Evolutionary conservation across 2,888 invertebrate genomes (phyloP), one percentile per base, ranked within the genome.

Genomic region (Ypsolopha scabrella): DNA sequence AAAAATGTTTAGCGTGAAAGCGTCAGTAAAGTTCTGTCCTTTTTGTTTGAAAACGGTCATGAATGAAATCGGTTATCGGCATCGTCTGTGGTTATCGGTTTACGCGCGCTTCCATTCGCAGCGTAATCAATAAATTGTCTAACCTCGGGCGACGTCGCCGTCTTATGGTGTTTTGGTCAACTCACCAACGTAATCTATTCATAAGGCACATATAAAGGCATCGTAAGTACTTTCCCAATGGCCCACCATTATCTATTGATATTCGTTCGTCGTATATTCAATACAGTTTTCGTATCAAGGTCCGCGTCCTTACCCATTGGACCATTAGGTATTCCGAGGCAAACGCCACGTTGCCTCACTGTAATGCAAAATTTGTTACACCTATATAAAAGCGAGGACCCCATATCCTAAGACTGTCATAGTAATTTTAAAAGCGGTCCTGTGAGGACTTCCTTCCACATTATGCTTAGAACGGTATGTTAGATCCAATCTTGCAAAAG

Each of bases 281-380:
- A 78, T 80, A 79, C 81, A 80, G 75, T 78, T 85, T 86, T 85
- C 76, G 79, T 79, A 82, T 78, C 81, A 83, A 85, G 81, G 85
- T 76, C 72, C 77, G 67, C 68, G 79, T 80, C 80, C 80, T 79
- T 81, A 78, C 71, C 75, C 75, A 82, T 80, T 70, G 75, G 54
- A 78, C 71, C 71, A 85, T 86, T 86, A 82, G 71, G 85, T 86
- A 86, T 86, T 85, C 86, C 65, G 66, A 62, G 71, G 70, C 80
- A 77, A 71, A 73, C 72, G 60, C 75, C 54, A 60, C 71, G 63
- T 85, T 85, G 83, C 86, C 80, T 66, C 86, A 86, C 75, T 59
- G 67, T 68, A 67, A 85, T 85, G 82, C 81, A 82, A 83, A 86
- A 85, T 85, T 85, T 83, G 77, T 80, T 77, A 82, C 85, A 82